Base-by-base conservation (phyloP, 2,797 vertebrate genomes). In the Typhlichthys subterraneus region DNA sequence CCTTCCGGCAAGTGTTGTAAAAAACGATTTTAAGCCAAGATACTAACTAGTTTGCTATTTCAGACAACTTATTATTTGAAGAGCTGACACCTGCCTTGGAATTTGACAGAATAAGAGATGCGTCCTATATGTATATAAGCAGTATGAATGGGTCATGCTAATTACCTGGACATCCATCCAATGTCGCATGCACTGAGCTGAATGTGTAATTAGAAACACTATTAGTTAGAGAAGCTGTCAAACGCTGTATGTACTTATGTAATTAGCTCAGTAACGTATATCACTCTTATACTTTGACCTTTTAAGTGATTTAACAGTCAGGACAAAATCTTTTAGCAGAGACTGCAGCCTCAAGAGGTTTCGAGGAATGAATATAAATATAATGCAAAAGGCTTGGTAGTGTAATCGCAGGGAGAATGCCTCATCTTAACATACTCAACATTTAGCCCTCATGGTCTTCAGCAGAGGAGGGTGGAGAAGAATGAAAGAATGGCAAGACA, bases 401-500 rank as follows among this genome's bases (percentile, higher is more conserved):
- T 72, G 76, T 86, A 64, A 67, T 54, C 55, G 52, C 48, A 54
- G 53, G 14, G 14, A 51, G 14, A 15, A 17, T 17, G 19, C 10
- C 15, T 14, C 11, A 14, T 51, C 50, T 51, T 15, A 7, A 7
- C 38, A 42, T 7, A 42, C 38, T 42, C 23, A 23, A 23, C 23
- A 23, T 23, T 23, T 23, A 23, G 3, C 23, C 23, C 6, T 42
- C 38, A 42, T 42, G 33, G 38, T 8, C 38, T 42, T 14, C 31
- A 56, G 49, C 31, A 49, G 59, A 59, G 70, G 76, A 78, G 69
- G 65, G 79, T 72, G 69, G 59, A 59, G 53, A 82, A 58, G 56
- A 76, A 62, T 42, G 64, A 63, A 80, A 78, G 73, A 75, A 85
- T 67, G 71, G 52, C n/a, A 78, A 82, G 73, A 76, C 79, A 76